These are phyloP conservation scores for Mechanitis mazaeus DNA, from an alignment of 2,888 invertebrate genomes.

Conservation along the genomic window DNA sequence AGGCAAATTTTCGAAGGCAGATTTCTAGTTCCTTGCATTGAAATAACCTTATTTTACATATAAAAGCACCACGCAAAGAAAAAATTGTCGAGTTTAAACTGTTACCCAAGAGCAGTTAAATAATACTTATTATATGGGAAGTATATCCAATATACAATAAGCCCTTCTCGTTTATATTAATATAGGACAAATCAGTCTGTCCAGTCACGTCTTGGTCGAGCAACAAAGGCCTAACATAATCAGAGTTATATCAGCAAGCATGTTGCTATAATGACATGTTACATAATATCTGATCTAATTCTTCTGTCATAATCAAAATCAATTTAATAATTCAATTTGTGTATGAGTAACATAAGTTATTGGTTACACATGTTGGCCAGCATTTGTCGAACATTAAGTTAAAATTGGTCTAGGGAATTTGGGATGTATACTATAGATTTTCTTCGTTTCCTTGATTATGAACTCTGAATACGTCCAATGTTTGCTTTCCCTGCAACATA, in stretches of 20 bases:
- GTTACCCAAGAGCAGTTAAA: neutral
- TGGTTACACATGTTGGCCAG: neutral
- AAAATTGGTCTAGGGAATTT: too few relatives aligned
- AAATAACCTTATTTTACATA: too few relatives aligned
- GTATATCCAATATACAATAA: neutral
- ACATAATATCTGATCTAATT: neutral
- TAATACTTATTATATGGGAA: neutral
- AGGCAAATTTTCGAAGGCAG: constrained; percentile 16
- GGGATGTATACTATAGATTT: too few relatives aligned
- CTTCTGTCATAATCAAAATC: neutral
- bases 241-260: neutral
- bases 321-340: neutral
- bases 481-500: neutral
- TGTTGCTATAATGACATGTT: neutral
- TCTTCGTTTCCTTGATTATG: too few relatives aligned
- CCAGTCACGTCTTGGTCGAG: neutral
- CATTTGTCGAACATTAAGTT: too few relatives aligned
- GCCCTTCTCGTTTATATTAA: neutral
- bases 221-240: neutral
- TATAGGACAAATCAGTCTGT: neutral
- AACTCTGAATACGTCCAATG: neutral
- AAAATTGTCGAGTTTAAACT: too few relatives aligned
- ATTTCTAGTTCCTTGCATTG: neutral
- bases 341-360: neutral
- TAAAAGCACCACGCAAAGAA: too few relatives aligned